Evolutionary conservation across 2,888 invertebrate species (phyloP).

Genomic region (Ligdia adustata): DNA sequence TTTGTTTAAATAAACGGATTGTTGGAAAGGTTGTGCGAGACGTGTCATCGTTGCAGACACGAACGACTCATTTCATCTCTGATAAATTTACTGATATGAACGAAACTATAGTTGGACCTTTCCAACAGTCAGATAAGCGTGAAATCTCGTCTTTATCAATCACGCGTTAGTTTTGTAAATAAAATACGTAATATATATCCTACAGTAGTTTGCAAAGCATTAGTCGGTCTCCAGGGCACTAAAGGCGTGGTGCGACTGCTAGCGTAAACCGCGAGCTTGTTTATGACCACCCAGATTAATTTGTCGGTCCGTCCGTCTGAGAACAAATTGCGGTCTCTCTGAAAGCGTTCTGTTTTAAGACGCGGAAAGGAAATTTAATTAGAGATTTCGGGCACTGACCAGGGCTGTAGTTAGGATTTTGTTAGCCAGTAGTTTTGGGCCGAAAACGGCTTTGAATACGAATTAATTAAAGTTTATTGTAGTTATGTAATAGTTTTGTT

Average conservation of each 20-base stretch:
- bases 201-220: neutral
- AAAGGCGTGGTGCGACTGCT: slow-evolving; percentile 29
- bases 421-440: neutral
- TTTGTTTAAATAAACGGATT: no score
- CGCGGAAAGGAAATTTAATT: slow-evolving; percentile 48
- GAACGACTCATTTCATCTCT: no score
- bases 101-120: no score
- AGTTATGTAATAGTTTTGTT: no score
- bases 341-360: slow-evolving; percentile 43
- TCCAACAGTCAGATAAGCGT: no score
- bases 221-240: slow-evolving; percentile 20
- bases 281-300: slow-evolving; percentile 54
- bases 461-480: no score
- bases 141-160: no score
- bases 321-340: slow-evolving; percentile 51
- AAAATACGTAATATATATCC: no score
- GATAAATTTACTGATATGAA: no score
- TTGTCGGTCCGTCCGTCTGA: slow-evolving; percentile 47
- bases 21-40: no score
- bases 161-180: no score
- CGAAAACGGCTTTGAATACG: neutral
- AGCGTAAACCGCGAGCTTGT: slow-evolving; percentile 30
- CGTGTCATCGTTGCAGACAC: no score
- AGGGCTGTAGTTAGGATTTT: neutral
- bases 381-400: slow-evolving; percentile 40